Evolutionary conservation across 1,140 invertebrate genomes (phyloP).

Genomic region (Vanessa atalanta): DNA sequence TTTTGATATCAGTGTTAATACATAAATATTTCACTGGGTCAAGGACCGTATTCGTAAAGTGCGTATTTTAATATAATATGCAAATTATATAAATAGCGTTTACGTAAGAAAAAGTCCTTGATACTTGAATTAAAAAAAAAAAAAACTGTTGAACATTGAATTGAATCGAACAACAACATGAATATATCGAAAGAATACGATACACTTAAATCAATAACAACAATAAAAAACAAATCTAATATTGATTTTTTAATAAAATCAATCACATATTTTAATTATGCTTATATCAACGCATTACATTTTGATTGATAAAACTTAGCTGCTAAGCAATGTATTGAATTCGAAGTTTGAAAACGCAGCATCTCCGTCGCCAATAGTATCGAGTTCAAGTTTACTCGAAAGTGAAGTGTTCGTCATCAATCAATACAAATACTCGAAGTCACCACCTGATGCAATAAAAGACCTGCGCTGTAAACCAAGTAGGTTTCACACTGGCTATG

Average conservation of each 20-base stretch:
- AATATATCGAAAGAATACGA: too few relatives aligned
- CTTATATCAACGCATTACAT: too few relatives aligned
- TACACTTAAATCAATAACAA: too few relatives aligned
- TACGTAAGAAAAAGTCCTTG: not conserved
- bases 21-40: conserved; percentile 24
- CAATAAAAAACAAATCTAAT: not conserved
- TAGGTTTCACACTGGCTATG: conserved; percentile 23
- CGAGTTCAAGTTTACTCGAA: not conserved
- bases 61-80: too few relatives aligned
- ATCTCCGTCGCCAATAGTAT: not conserved
- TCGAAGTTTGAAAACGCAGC: not conserved
- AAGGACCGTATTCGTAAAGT: conserved; percentile 9
- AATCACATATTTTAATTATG: not conserved
- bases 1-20: conserved; percentile 25
- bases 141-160: too few relatives aligned
- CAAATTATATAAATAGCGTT: not conserved
- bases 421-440: conserved; percentile 21
- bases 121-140: too few relatives aligned
- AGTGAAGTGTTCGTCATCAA: conserved; percentile 18
- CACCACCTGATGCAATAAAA: conserved; percentile 31
- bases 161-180: too few relatives aligned
- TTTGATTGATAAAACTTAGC: too few relatives aligned
- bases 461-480: conserved; percentile 20
- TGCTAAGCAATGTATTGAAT: too few relatives aligned
- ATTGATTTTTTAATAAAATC: not conserved